Evolutionary conservation across 2,888 invertebrate genomes (phyloP).

Genomic region (Sesia apiformis): DNA sequence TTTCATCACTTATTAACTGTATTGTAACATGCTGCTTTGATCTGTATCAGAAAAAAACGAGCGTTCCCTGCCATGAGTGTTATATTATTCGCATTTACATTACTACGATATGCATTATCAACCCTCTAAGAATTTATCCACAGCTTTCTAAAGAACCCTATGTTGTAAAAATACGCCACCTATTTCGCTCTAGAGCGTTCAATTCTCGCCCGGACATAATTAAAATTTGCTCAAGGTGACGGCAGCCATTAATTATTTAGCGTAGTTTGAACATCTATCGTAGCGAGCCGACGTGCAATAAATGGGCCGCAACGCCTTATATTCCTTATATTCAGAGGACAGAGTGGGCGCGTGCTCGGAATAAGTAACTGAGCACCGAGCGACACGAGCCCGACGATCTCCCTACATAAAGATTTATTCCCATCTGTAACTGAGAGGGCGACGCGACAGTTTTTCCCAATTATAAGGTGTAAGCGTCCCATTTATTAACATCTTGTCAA

Average conservation of each 20-base stretch:
- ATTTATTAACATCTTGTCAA: constrained; percentile 70
- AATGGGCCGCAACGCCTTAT: constrained; percentile 58
- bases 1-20: no score
- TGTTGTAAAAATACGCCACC: constrained; percentile 4
- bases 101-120: no score
- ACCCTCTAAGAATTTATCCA: no score
- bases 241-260: constrained; percentile 58
- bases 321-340: constrained; percentile 69
- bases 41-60: no score
- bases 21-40: no score
- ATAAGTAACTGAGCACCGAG: constrained; percentile 37
- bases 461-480: constrained; percentile 67
- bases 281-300: constrained; percentile 49
- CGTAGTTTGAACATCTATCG: constrained; percentile 56
- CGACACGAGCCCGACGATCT: constrained; percentile 34
- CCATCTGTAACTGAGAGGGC: constrained; percentile 69
- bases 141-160: no score
- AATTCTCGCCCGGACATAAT: constrained; percentile 26
- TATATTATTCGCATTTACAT: no score
- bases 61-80: no score
- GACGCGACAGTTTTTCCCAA: constrained; percentile 72
- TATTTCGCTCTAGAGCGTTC: not conserved
- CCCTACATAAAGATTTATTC: constrained; percentile 72
- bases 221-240: constrained; percentile 52
- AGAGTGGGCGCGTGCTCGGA: constrained; percentile 60